Base-by-base conservation (phyloP, 2,888 invertebrate species). In the Apocheima hispidaria region DNA sequence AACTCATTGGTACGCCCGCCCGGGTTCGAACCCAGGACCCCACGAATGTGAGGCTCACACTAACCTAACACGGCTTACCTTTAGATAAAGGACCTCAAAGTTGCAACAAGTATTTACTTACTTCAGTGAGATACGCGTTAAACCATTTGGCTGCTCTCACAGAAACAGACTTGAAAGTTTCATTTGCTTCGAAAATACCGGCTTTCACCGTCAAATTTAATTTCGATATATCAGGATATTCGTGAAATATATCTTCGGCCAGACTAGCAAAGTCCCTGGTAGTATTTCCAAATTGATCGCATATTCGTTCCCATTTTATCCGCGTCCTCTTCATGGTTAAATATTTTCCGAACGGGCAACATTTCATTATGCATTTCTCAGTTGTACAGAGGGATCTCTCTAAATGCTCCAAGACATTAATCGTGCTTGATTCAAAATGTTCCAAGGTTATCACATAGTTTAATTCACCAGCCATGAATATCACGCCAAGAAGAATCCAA, bases 71-170 rank as follows among this genome's bases (percentile, higher is more conserved):
- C n/a, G n/a, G n/a, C n/a, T n/a, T 12, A 33, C 1, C 12, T 33
- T 1, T 33, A 4, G 10, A 33, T 7, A 26, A 6, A 6, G 9
- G 23, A 23, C 23, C 26, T 26, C 26, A 7, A 26, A 7, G 26
- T 7, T 7, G 0, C 3, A 30, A 35, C 4, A 14, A 14, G 0
- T 5, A 14, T 35, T 6, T 28, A 54, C 44, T 63, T 48, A 66
- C 66, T 40, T 61, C 59, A n/a, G 49, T 54, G 0, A 66, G 30
- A 51, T 61, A 35, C 1, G 41, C 2, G n/a, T 48, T 60, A 41
- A 41, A 49, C 0, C 12, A 14, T 6, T 1, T 1, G 10, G 41
- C 3, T 7, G 16, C n/a, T 54, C 10, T 10, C 18, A 55, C 14
- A 26, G 46, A n/a, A 2, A 14, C 6, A 2, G 5, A 40, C 10